Evolutionary conservation across 2,888 invertebrate genomes (phyloP), one percentile per base, ranked within the genome.

Genomic region (Biston stratarius): DNA sequence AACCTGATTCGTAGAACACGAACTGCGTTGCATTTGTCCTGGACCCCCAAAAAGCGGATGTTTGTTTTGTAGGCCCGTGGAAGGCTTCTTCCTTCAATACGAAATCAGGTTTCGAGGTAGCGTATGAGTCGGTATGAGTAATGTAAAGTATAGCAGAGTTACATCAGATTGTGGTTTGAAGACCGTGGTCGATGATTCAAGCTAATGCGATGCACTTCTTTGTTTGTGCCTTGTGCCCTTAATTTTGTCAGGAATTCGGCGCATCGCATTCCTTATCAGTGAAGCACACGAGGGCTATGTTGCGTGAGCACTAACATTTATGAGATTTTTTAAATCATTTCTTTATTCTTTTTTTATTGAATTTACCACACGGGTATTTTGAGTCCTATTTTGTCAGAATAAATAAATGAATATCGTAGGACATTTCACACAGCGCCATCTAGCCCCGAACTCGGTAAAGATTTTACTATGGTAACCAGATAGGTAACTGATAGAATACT

Each of bases 191-290:
- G 73, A 68, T 83, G 83, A 83, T 71, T 83, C 82, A 83, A 69
- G 71, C 59, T 61, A 40, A 65, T 64, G 59, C 76, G 74, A 80
- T 78, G 78, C 78, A 72, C 69, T 72, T 71, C 73, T 76, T 79
- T 77, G 79, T 81, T 79, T 76, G 75, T 69, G 42, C 14, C 12
- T 36, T 51, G 66, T 47, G 69, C 69, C 68, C 66, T 66, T 62
- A 74, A 64, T 69, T 84, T 84, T 83, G 81, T 84, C 83, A 80
- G 83, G 78, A 74, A 70, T 80, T 80, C 74, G 61, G 73, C 75
- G 76, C 84, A 85, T 87, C 75, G 76, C 84, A 86, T 87, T 85
- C 87, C 79, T 75, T 69, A 69, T 74, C 73, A 75, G 76, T 84
- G 85, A 85, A 71, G 70, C 81, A 80, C 70, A 72, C 74, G 71